Evolutionary conservation across 2,888 invertebrate genomes (phyloP), one percentile per base, ranked within the genome.

Genomic region (Phalera bucephala): DNA sequence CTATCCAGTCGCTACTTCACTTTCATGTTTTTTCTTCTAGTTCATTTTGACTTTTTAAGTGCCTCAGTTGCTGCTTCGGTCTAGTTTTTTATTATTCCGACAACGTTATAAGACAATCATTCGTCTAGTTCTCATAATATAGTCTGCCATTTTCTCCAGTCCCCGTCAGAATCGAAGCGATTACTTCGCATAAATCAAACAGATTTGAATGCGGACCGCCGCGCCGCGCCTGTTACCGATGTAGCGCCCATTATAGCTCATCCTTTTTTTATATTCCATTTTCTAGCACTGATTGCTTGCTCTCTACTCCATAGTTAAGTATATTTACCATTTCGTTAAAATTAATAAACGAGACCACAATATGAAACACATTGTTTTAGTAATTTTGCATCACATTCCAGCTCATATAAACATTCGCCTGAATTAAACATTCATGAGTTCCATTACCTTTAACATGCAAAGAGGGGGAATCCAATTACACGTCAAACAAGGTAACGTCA

Each of bases 131-230:
- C 42, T 44, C 49, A 55, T 55, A 58, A 54, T 49, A 43, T 37
- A 42, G 33, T 42, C 45, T 40, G 37, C 52, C 42, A 55, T 58
- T 55, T 58, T 58, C 55, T 58, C 44, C 36, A 46, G 47, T 47
- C 40, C 40, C 45, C 52, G 52, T 58, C 60, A 63, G 59, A 49
- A 53, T 49, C 52, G 58, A 67, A 67, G 62, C 75, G 70, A 72
- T 74, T 65, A 68, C 69, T 72, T 61, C 66, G 71, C 74, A 80
- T 80, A 80, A 80, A 80, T 78, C 79, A 80, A 68, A 70, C 64
- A 70, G 75, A 77, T 78, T 80, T 72, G 75, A 77, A 78, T 80
- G 67, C 72, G 53, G 53, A 47, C 65, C 68, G 61, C 50, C 58
- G 58, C 52, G 38, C 47, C 53, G 49, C 54, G 59, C 54, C 68